Percentiles rank a stretch among this genome's conserved stretches.
phyloP scores from a whole-genome alignment of 1,140 invertebrate genomes.

The Cataglyphis hispanica region DNA sequence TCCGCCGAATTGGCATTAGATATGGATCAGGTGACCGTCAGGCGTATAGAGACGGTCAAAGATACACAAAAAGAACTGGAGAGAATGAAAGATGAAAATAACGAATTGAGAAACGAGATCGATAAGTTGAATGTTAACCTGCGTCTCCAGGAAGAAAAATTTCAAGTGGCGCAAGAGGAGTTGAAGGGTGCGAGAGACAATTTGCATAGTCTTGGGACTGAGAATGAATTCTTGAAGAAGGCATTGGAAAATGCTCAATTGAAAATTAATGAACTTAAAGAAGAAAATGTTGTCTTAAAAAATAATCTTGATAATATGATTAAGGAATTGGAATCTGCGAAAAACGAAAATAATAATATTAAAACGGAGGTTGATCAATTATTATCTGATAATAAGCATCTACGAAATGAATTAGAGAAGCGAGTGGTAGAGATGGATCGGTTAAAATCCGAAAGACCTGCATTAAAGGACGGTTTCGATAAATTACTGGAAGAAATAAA shows the following conservation, averaged over 20 bases:
- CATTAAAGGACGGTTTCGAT: slow-evolving; percentile 54
- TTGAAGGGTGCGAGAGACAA: slow-evolving; percentile 37
- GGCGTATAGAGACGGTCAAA: slow-evolving; percentile 56
- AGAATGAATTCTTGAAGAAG: slow-evolving; percentile 51
- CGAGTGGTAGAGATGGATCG: slow-evolving; percentile 1
- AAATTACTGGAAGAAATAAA: slow-evolving; percentile 59
- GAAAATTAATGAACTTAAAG: slow-evolving; percentile 55
- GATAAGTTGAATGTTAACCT: slow-evolving; percentile 46
- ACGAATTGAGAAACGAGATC: slow-evolving; percentile 48
- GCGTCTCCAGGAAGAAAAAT: slow-evolving; percentile 44
- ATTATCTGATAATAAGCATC: slow-evolving; percentile 25
- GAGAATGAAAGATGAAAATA: slow-evolving; percentile 41
- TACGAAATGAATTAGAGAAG: slow-evolving; percentile 40
- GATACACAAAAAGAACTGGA: slow-evolving; percentile 3
- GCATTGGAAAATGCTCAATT: slow-evolving; percentile 51
- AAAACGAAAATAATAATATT: slow-evolving; percentile 27
- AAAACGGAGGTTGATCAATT: slow-evolving; percentile 47
- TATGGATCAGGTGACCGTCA: slow-evolving; percentile 66
- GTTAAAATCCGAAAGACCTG: slow-evolving; percentile 43
- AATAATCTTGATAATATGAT: slow-evolving; percentile 58
- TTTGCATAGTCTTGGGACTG: slow-evolving; percentile 42
- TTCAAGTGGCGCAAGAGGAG: slow-evolving; percentile 51
- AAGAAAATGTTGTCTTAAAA: slow-evolving; percentile 47
- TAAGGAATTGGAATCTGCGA: slow-evolving; percentile 40
- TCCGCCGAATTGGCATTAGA: slow-evolving; percentile 54